A percentile compares a stretch with the other conserved stretches of the same genome.
Evolutionary conservation across 2,113 vertebrate species (phyloP).

Genomic region (Epinephelus fuscoguttatus): DNA sequence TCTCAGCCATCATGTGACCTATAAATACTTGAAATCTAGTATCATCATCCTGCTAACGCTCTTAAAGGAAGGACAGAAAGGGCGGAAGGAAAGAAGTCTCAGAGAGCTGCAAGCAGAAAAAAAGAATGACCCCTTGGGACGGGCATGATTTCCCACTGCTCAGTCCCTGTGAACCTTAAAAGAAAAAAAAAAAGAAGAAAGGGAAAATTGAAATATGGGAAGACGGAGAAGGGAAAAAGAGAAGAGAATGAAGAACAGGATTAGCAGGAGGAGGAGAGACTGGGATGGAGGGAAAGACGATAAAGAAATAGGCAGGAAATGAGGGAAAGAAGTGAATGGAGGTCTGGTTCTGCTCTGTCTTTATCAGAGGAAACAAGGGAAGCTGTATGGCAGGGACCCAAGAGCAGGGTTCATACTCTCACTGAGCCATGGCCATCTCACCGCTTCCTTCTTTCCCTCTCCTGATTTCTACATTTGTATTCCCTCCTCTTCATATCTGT

Average conservation of each 20-base stretch:
- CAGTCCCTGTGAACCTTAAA: slow-evolving; percentile 32
- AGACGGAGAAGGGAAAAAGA: slow-evolving; percentile 10
- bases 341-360: slow-evolving; percentile 42
- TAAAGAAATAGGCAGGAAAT: slow-evolving; percentile 21
- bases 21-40: neutral
- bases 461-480: slow-evolving; percentile 4
- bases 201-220: slow-evolving; percentile 20
- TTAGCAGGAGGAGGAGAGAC: slow-evolving; percentile 19
- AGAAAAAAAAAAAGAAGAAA: slow-evolving; percentile 6
- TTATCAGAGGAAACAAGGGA: slow-evolving; percentile 57
- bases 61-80: neutral
- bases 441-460: neutral
- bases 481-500: slow-evolving; percentile 1
- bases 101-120: slow-evolving; percentile 23
- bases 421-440: slow-evolving; percentile 29
- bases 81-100: slow-evolving; percentile 15
- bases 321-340: slow-evolving; percentile 34
- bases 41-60: slow-evolving; percentile 18
- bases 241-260: slow-evolving; percentile 2
- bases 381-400: slow-evolving; percentile 31
- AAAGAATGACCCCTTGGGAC: slow-evolving; percentile 28
- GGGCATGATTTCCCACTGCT: slow-evolving; percentile 56
- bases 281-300: neutral
- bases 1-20: slow-evolving; percentile 7
- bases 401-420: slow-evolving; percentile 49